Conservation (phyloP, 2,113 vertebrate genomes). For the Candoia aspera region DNA sequence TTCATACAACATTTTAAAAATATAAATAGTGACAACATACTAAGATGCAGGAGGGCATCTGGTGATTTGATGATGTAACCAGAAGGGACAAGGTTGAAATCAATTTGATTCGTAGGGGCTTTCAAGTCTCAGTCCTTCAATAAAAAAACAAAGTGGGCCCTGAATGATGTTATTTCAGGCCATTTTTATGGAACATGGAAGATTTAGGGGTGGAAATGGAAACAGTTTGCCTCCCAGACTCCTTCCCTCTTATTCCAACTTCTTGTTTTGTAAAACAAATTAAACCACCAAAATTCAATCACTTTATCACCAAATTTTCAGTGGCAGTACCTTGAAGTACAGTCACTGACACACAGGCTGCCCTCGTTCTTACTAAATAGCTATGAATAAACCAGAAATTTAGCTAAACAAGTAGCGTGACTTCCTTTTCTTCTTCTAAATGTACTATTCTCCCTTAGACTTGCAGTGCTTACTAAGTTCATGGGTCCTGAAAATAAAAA, state of each 20-base stretch:
- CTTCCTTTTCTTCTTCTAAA: background rate
- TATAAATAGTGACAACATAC: background rate
- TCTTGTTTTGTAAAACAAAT: background rate
- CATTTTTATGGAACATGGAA: background rate
- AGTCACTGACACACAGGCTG: too few relatives aligned
- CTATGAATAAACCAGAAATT: background rate
- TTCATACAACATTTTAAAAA: background rate
- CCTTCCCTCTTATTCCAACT: background rate
- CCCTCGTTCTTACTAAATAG: background rate
- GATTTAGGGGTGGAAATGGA: background rate
- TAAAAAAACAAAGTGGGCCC: background rate
- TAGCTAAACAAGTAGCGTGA: background rate
- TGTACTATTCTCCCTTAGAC: background rate
- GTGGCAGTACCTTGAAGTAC: background rate
- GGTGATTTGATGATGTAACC: background rate
- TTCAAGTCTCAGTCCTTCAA: background rate
- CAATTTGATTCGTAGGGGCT: background rate
- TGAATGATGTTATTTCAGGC: background rate
- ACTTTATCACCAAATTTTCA: background rate
- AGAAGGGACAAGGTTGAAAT: background rate
- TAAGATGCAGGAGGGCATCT: background rate
- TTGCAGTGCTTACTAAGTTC: background rate
- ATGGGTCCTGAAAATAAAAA: background rate
- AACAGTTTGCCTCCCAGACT: background rate
- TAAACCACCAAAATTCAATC: background rate